These are phyloP conservation scores for Platanista minor DNA, from an alignment of 2,113 vertebrate species.

Conservation along the genomic window DNA sequence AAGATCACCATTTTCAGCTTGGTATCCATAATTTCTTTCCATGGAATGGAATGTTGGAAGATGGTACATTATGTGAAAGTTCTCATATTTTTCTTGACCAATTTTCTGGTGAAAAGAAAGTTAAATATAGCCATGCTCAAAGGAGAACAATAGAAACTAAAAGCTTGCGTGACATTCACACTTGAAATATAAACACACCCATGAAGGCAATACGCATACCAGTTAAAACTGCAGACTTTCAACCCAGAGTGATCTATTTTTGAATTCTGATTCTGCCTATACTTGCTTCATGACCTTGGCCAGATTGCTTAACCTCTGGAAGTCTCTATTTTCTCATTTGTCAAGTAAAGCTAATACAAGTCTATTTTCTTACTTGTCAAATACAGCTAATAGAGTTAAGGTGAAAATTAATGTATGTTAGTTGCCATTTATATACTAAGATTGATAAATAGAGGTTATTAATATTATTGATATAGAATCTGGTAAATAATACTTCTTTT, in stretches of 20 bases:
- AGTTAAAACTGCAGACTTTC: not conserved
- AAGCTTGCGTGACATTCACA: not conserved
- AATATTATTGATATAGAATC: not conserved
- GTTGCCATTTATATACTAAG: not conserved
- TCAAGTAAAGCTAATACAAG: not conserved
- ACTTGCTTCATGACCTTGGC: not conserved
- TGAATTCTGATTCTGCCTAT: not conserved
- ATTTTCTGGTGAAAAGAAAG: not conserved
- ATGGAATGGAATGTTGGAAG: not conserved
- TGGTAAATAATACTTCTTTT: not conserved
- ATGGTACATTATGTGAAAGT: not conserved
- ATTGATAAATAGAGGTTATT: not conserved
- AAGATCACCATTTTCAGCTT: not conserved
- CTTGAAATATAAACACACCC: not conserved
- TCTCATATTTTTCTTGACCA: not conserved
- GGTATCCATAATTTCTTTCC: not conserved
- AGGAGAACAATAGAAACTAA: not conserved
- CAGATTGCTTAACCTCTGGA: not conserved
- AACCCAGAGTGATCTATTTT: not conserved
- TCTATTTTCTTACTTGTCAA: conserved; percentile 2
- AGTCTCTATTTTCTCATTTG: not conserved
- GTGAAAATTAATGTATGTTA: not conserved
- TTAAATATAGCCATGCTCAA: not conserved
- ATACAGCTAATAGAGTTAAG: not conserved
- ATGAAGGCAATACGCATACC: not conserved